Evolutionary conservation across 2,888 invertebrate species (phyloP), one percentile per base, ranked within the genome.

Genomic region (Eugnorisma glareosa): DNA sequence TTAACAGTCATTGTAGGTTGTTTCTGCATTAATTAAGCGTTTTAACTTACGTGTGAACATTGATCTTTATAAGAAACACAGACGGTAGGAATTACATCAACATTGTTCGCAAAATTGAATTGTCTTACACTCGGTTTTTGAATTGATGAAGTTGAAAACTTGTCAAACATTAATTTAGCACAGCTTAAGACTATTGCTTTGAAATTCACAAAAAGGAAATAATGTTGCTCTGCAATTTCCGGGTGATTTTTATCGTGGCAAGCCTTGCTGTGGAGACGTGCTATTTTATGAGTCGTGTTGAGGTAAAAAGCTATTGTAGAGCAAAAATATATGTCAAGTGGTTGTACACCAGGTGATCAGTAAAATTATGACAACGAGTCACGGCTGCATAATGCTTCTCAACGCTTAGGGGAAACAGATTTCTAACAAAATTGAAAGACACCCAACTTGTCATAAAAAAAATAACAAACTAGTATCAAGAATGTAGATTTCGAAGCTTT

Each of bases 201-300:
- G 51, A n/a, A n/a, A n/a, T 51, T 51, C 5, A 21, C 51, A 24
- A 51, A 51, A 51, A 51, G 24, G 24, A 48, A 48, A 67, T 48
- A 48, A 48, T 31, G 8, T 67, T 48, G 31, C 35, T 67, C 8
- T 67, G 31, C 48, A 48, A 67, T 67, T 24, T 67, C 67, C 48
- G 24, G 2, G 1, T 28, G 54, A 21, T 54, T 54, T 54, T 69
- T 40, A 1, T 13, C 21, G 4, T 28, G 6, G 7, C 28, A n/a
- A 15, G 0, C 6, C 7, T 57, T 57, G 2, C 57, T 28, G 15
- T 15, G 57, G 15, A 15, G 57, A 15, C 2, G 0, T 15, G 28
- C 2, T 57, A 57, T 15, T 57, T 54, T 5, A n/a, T n/a, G 3
- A 51, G 24, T n/a, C 6, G 5, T 54, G 13, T 54, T n/a, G n/a